Percentiles rank a stretch among this genome's conserved stretches.
These are phyloP conservation scores for Oncorhynchus masou DNA, from an alignment of 2,113 vertebrate genomes.

Conservation along the genomic window DNA sequence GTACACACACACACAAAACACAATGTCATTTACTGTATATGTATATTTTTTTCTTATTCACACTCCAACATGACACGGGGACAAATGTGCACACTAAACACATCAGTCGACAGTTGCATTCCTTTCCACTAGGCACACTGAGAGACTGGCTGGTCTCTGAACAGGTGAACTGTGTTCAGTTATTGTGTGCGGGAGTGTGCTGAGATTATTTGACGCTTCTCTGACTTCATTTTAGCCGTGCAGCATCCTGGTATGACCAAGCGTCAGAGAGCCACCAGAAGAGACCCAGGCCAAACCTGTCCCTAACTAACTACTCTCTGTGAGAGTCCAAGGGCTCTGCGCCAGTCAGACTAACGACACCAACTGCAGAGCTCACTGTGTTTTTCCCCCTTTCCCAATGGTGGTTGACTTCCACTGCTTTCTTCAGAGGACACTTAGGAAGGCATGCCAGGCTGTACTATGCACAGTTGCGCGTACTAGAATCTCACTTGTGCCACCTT, in stretches of 20 bases:
- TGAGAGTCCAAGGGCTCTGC: too few species aligned
- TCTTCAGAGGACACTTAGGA: background rate
- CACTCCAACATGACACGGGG: too few species aligned
- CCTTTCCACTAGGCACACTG: background rate
- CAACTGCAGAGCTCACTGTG: too few species aligned
- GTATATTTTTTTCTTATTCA: too few species aligned
- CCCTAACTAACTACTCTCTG: too few species aligned
- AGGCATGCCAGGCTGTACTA: background rate
- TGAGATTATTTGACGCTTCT: background rate
- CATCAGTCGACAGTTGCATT: slow-evolving; percentile 1
- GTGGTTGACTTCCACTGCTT: too few species aligned
- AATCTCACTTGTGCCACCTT: slow-evolving; percentile 41
- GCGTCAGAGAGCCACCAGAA: background rate
- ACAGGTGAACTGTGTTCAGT: background rate
- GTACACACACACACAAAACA: too few species aligned
- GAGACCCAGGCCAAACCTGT: too few species aligned
- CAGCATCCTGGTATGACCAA: background rate
- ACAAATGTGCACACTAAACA: background rate
- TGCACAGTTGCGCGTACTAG: background rate
- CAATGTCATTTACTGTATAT: too few species aligned
- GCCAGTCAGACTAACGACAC: too few species aligned
- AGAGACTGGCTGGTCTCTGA: background rate
- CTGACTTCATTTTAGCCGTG: background rate
- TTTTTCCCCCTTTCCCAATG: too few species aligned
- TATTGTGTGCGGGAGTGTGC: background rate